Base-by-base conservation (phyloP, 1,140 invertebrate genomes). In the Monochamus saltuarius region DNA sequence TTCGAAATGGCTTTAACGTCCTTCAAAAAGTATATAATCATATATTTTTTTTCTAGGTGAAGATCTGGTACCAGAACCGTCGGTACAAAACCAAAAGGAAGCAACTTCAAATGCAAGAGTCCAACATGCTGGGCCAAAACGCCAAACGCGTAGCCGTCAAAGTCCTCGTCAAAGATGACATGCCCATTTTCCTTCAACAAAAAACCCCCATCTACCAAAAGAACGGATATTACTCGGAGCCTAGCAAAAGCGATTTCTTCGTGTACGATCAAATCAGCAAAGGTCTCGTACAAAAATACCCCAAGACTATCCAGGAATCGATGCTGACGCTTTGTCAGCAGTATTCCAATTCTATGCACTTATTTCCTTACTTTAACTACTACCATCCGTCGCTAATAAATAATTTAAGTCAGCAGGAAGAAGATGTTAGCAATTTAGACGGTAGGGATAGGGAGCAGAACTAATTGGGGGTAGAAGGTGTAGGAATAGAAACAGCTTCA, bases 21-120 rank as follows among this genome's bases (percentile, higher is more conserved):
- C n/a, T n/a, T n/a, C n/a, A n/a, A n/a, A n/a, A n/a, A n/a, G n/a
- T n/a, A n/a, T n/a, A n/a, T n/a, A n/a, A n/a, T n/a, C n/a, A n/a
- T n/a, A n/a, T 6, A 29, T 29, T 6, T 29, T 29, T 29, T 29
- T 29, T 29, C 22, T 29, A 29, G 22, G 91, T 89, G 34, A 82
- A 65, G 45, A 67, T 69, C 51, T 70, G 64, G 64, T 56, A 56
- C 38, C 53, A 56, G 13, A 56, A 56, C 22, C 17, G 53, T 36
- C 85, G 74, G 1, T 98, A 99, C 82, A 99, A 99, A 76, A 98
- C 95, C 50, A 99, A 99, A 76, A 84, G 95, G 52, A 94, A 96
- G 73, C 91, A 95, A 64, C 77, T 97, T 13, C 94, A 96, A 70
- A 83, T 87, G 77, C 85, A 87, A 64, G 85, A 87, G 66, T 83